A percentile compares a stretch with the other conserved stretches of the same genome.
Evolutionary conservation across 2,113 vertebrate species (phyloP).

Genomic region (Agapornis roseicollis): DNA sequence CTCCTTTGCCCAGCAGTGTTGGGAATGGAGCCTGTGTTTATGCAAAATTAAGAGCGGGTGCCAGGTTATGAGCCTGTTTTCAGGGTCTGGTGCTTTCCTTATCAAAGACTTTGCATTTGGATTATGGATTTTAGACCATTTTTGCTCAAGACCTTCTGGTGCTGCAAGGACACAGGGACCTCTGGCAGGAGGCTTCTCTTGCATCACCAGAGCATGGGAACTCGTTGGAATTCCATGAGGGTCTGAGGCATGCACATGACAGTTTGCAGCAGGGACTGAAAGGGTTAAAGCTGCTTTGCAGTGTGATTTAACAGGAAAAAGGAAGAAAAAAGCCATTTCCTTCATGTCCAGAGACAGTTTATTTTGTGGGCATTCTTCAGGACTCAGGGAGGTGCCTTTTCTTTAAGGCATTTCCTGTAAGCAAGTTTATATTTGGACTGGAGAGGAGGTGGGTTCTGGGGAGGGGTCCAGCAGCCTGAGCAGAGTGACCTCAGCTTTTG

Average conservation of each 20-base stretch:
- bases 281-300: slow-evolving; percentile 33
- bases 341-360: slow-evolving; percentile 70
- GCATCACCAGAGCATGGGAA: fast-evolving
- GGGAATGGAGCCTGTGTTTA: fast-evolving
- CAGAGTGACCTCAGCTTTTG: slow-evolving; percentile 22
- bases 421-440: slow-evolving; percentile 75
- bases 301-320: not conserved
- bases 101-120: not conserved
- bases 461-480: not conserved
- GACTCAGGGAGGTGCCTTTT: slow-evolving; percentile 68
- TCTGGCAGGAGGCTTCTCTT: not conserved
- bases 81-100: not conserved
- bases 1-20: not conserved
- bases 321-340: slow-evolving; percentile 42
- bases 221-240: not conserved
- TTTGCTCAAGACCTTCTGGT: not conserved
- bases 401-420: slow-evolving; percentile 78
- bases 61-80: not conserved
- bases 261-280: not conserved
- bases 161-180: not conserved
- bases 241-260: fast-evolving
- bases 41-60: not conserved
- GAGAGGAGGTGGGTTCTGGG: slow-evolving; percentile 33
- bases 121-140: not conserved
- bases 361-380: slow-evolving; percentile 68